Conservation (phyloP, 1,140 invertebrate genomes). For the Spodoptera frugiperda region DNA sequence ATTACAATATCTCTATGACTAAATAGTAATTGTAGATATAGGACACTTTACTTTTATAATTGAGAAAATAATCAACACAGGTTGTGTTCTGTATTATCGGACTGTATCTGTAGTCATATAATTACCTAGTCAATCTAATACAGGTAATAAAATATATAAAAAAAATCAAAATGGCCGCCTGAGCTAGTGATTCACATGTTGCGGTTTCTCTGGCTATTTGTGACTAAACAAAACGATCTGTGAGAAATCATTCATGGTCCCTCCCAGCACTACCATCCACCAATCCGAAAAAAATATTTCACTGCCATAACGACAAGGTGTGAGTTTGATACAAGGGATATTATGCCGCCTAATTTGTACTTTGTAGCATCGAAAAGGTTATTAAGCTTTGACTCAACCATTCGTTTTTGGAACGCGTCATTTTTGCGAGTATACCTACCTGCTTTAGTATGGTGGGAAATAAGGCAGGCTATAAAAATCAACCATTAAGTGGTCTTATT, state of each 20-base stretch:
- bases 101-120: slow-evolving; percentile 17
- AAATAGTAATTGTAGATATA: too few relatives aligned
- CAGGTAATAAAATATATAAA: slow-evolving; percentile 45
- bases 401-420: slow-evolving; percentile 56
- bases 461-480: slow-evolving; percentile 56
- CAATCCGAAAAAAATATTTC: slow-evolving; percentile 59
- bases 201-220: slow-evolving; percentile 59
- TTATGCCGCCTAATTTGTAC: slow-evolving; percentile 62
- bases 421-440: slow-evolving; percentile 55
- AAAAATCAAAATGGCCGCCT: slow-evolving; percentile 40
- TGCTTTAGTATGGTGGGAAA: slow-evolving; percentile 51
- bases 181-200: slow-evolving; percentile 58
- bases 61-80: slow-evolving; percentile 25
- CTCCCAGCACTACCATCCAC: slow-evolving; percentile 52
- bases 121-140: slow-evolving; percentile 47
- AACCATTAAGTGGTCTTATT: slow-evolving; percentile 56
- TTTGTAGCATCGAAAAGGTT: slow-evolving; percentile 54
- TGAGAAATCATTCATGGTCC: slow-evolving; percentile 47
- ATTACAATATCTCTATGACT: background rate
- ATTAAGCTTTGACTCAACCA: slow-evolving; percentile 58
- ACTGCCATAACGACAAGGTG: slow-evolving; percentile 57
- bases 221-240: slow-evolving; percentile 53
- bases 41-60: background rate
- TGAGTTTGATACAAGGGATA: slow-evolving; percentile 53
- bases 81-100: slow-evolving; percentile 2